Percentiles rank a stretch among this genome's conserved stretches.
These are phyloP conservation scores for Okapia johnstoni DNA, from an alignment of 2,113 vertebrate genomes.

Conservation along the genomic window DNA sequence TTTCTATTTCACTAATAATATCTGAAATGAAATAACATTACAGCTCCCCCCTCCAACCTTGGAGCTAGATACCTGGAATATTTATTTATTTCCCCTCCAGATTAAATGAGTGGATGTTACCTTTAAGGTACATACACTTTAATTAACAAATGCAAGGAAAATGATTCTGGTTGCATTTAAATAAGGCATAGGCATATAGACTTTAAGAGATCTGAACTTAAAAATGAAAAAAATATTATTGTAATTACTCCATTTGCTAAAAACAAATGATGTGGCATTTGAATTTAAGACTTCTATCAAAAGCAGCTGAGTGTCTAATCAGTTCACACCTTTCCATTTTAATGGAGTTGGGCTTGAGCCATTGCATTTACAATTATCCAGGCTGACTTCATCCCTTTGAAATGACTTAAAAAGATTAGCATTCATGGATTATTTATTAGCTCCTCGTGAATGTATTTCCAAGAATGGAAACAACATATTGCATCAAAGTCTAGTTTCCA, in stretches of 20 bases:
- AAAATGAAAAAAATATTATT: constrained; percentile 77
- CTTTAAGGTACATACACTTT: constrained; percentile 67
- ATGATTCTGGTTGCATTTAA: constrained; percentile 46
- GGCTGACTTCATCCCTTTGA: constrained; percentile 78
- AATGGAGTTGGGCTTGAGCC: constrained; percentile 68
- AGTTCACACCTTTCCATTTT: constrained; percentile 74
- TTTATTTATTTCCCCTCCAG: constrained; percentile 49
- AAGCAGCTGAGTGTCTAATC: constrained; percentile 67
- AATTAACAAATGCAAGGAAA: constrained; percentile 68
- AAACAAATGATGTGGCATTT: constrained; percentile 76
- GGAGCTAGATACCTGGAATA: constrained; percentile 9
- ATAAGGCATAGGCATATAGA: constrained; percentile 28
- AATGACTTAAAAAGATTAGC: constrained; percentile 84
- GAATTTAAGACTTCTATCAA: constrained; percentile 72
- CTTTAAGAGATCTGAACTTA: constrained; percentile 65
- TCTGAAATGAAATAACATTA: constrained; percentile 33
- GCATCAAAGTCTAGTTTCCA: constrained; percentile 79
- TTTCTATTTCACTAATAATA: constrained; percentile 49
- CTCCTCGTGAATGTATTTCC: constrained; percentile 77
- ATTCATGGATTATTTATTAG: constrained; percentile 85
- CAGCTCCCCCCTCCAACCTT: not conserved
- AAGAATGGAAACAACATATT: constrained; percentile 81
- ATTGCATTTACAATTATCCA: constrained; percentile 74
- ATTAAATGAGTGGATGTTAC: constrained; percentile 43
- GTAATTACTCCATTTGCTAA: constrained; percentile 69